phyloP scores from a whole-genome alignment of 1,140 invertebrate species.

The Drosophila truncata region DNA sequence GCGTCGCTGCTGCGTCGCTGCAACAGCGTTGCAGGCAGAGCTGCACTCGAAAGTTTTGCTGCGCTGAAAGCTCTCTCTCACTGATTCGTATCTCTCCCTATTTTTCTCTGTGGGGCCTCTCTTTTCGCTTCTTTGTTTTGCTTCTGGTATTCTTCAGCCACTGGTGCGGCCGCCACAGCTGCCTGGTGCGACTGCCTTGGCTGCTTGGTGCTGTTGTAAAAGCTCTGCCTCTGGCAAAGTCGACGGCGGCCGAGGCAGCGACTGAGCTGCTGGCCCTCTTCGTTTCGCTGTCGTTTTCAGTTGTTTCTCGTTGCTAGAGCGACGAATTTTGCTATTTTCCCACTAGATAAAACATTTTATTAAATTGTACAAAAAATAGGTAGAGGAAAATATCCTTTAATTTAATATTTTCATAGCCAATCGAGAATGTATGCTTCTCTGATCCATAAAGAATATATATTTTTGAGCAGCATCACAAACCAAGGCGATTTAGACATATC shows the following conservation, averaged over 20 bases:
- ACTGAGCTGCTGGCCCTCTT: constrained; percentile 46
- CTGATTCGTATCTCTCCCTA: constrained; percentile 1
- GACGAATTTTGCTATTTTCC: not conserved
- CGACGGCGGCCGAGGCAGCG: constrained; percentile 13
- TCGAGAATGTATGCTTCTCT: not conserved
- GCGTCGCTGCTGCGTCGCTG: constrained; percentile 24
- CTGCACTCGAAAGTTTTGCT: constrained; percentile 70
- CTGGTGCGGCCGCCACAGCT: constrained; percentile 8
- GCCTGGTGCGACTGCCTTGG: not conserved
- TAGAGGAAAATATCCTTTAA: not conserved
- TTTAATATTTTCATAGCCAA: not conserved
- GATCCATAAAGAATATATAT: too few relatives aligned
- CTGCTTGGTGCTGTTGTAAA: constrained; percentile 45
- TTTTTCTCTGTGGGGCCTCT: constrained; percentile 12
- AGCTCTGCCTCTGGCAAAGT: constrained; percentile 49
- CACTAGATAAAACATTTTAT: not conserved
- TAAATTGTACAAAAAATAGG: not conserved
- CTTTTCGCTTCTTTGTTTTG: constrained; percentile 81
- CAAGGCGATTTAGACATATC: not conserved
- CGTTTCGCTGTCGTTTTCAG: constrained; percentile 78
- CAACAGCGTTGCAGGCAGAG: constrained; percentile 58
- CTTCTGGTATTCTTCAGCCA: constrained; percentile 73
- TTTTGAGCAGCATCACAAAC: too few relatives aligned
- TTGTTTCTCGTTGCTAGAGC: constrained; percentile 67
- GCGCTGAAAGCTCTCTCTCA: constrained; percentile 61